phyloP scores from a whole-genome alignment of 2,888 invertebrate species.

The Thysanoteuthis rhombus region DNA sequence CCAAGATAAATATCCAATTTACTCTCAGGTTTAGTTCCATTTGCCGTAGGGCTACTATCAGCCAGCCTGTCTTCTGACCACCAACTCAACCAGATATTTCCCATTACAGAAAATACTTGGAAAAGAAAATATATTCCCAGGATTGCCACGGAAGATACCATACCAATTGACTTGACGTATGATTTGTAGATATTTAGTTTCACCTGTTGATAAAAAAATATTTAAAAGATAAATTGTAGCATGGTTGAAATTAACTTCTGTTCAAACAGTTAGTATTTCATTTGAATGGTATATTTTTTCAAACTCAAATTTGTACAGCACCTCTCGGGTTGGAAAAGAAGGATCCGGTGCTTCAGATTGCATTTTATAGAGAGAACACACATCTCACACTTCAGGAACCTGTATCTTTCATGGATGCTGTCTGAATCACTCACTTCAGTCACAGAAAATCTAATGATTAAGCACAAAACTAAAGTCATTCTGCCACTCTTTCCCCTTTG shows the following conservation, averaged over 20 bases:
- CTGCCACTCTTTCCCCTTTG: too few relatives aligned
- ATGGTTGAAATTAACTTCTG: background rate
- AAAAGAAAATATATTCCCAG: conserved; percentile 46
- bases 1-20: conserved; percentile 33
- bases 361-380: too few relatives aligned
- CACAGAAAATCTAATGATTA: too few relatives aligned
- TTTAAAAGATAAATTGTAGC: background rate
- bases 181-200: background rate
- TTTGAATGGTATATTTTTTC: too few relatives aligned
- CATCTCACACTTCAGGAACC: too few relatives aligned
- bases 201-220: background rate
- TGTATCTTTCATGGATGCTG: too few relatives aligned
- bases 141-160: conserved; percentile 46
- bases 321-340: too few relatives aligned
- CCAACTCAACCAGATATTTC: conserved; percentile 55
- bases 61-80: conserved; percentile 52
- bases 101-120: conserved; percentile 41
- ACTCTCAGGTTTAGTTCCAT: conserved; percentile 31
- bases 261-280: background rate
- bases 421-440: too few relatives aligned
- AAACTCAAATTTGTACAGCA: too few relatives aligned
- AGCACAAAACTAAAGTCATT: too few relatives aligned
- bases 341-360: too few relatives aligned
- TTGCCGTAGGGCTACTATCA: background rate
- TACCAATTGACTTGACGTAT: conserved; percentile 43